Base-by-base conservation (phyloP, 2,888 invertebrate genomes). In the Gisinianus flammeolus region DNA sequence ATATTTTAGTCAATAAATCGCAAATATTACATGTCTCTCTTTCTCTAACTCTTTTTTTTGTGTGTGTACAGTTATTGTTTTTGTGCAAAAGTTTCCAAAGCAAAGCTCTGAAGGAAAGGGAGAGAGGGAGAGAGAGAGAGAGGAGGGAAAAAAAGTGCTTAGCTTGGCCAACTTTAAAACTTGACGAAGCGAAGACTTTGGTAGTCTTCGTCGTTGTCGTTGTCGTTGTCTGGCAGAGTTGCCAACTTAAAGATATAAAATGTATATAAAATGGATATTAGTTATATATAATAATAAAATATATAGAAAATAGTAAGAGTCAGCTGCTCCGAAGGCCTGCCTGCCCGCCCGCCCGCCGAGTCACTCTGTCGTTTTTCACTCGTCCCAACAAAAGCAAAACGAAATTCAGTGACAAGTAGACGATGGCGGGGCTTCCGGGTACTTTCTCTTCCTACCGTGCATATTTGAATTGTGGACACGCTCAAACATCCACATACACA, bases 321-420 rank as follows among this genome's bases (percentile, higher is more conserved):
- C 56, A 66, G 72, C 62, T 74, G 62, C 62, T 62, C 22, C 62
- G n/a, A n/a, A n/a, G n/a, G n/a, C n/a, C n/a, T n/a, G n/a, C n/a
- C n/a, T n/a, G 26, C 62, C 26, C 62, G 72, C 73, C 80, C 78
- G 77, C 81, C 81, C 75, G 80, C 80, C 69, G 81, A 80, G 81
- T 70, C 76, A 69, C 78, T 81, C 81, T 78, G 77, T 78, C 79
- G 80, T 81, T 80, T 81, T 79, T 81, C 80, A 81, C 79, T 75
- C 78, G 76, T 79, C 69, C 77, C 78, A 81, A 80, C 77, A 78
- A 72, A 81, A 75, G 76, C 70, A 79, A 69, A 62, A 64, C 76
- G 28, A 69, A 76, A 69, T 71, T 76, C 76, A 72, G 76, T 79
- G 79, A 79, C 79, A 79, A 79, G 76, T 70, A 64, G 78, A 68